A percentile compares a stretch with the other conserved stretches of the same genome.
Conservation (phyloP, 2,888 invertebrate species). For the Buathra laborator region DNA sequence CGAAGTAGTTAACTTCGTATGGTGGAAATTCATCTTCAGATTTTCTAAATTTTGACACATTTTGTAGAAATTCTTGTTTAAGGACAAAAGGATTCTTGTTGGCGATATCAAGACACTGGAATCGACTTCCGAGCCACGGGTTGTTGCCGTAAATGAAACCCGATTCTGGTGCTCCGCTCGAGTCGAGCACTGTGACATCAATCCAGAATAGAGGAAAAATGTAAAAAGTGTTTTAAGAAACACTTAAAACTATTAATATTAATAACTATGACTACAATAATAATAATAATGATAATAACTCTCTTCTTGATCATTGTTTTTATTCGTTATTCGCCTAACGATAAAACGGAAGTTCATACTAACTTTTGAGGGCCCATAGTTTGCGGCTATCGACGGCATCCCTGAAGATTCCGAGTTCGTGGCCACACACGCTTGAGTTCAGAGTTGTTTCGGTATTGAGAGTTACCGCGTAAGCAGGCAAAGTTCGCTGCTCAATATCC, state of each 20-base stretch:
- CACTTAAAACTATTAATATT: too few relatives aligned
- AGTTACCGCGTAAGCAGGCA: slow-evolving; percentile 80
- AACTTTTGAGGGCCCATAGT: slow-evolving; percentile 87
- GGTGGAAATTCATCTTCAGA: slow-evolving; percentile 83
- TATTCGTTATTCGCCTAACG: background rate
- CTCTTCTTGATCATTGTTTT: too few relatives aligned
- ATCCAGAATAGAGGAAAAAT: too few relatives aligned
- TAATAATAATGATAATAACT: too few relatives aligned
- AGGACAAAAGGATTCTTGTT: slow-evolving; percentile 79
- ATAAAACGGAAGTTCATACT: slow-evolving; percentile 73
- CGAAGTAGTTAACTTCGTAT: slow-evolving; percentile 82
- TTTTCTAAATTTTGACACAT: slow-evolving; percentile 78
- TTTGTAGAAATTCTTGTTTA: slow-evolving; percentile 71
- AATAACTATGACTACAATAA: too few relatives aligned
- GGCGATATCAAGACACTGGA: slow-evolving; percentile 85
- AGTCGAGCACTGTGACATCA: slow-evolving; percentile 85
- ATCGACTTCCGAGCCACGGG: slow-evolving; percentile 87
- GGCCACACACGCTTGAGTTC: slow-evolving; percentile 79
- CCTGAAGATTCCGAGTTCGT: slow-evolving; percentile 84
- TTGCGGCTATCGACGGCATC: slow-evolving; percentile 84
- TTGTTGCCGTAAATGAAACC: slow-evolving; percentile 88
- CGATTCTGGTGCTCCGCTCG: slow-evolving; percentile 86
- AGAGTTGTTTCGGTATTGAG: slow-evolving; percentile 60
- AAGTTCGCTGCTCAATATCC: slow-evolving; percentile 69
- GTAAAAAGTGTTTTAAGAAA: too few relatives aligned